Base-by-base conservation (phyloP, 2,113 vertebrate species). In the Hippopotamus amphibius region DNA sequence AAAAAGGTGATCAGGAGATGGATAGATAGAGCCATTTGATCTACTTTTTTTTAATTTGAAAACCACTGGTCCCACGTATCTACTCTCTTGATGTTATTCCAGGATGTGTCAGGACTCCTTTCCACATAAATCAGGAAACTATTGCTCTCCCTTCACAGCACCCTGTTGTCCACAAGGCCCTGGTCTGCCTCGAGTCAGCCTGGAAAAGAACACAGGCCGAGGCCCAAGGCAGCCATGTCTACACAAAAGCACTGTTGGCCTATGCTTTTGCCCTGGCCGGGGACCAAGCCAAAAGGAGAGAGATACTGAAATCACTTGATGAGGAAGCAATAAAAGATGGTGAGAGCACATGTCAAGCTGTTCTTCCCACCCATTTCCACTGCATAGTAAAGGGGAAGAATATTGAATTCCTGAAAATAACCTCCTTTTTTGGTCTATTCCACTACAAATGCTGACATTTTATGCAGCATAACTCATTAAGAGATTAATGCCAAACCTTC, bases 181-280 rank as follows among this genome's bases (percentile, higher is more conserved):
- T 98, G 86, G 95, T 79, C 41, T 99, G 98, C 24, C 97, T 98
- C 72, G 96, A 90, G 24, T 57, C 81, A 81, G 66, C 88, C 57
- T 96, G 88, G 95, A 95, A 96, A 12, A 17, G 88, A 33, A 76
- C 95, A 43, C 79, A 59, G n/a, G 53, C 77, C 7, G 46, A n/a
- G 4, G 26, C 16, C 7, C 33, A 21, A 4, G 66, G 57, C 9
- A 87, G 88, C 94, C 94, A 86, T 7, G 95, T 98, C 72, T 98
- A 98, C 63, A 96, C 98, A 92, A 97, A 98, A 93, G 98, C 98
- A 1, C 95, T 98, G 76, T 77, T 98, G 1, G 97, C 98, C 61
- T 98, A 98, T 0, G 97, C 98, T 13, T 98, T 98, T 88, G 97
- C 98, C 66, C 94, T 92, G 74, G 96, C 97, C 28, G 98, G 97